Evolutionary conservation across 2,113 vertebrate genomes (phyloP), one percentile per base, ranked within the genome.

Genomic region (Romanogobio albipinnatus): DNA sequence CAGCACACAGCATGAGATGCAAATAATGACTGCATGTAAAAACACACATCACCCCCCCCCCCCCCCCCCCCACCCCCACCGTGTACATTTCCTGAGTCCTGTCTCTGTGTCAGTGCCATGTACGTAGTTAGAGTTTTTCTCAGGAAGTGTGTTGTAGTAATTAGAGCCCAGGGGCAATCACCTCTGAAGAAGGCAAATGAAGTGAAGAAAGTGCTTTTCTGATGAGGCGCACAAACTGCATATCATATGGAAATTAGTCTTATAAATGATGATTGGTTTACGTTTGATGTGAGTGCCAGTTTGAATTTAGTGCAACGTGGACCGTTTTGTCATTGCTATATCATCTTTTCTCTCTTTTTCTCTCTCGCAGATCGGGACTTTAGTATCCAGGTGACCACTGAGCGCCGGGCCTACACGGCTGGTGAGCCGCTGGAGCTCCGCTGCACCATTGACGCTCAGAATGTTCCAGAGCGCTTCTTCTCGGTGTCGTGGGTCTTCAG

Each of bases 401-500:
- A 98, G 86, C 97, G 97, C 85, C 95, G 97, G 80, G 95, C 94
- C 29, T 98, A 98, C 93, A 97, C 95, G 0, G 95, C 95, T 82
- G 98, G 98, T 10, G 98, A 99, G 91, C 94, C 96, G 0, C 96
- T 96, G 89, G 97, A 98, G 93, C 97, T 99, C 85, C 94, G 96
- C 19, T 99, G 98, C 93, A 95, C 96, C 93, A 95, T 99, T 82
- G 97, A 99, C 85, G 98, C 97, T 0, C 98, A 99, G 93, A 98
- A 96, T 0, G 73, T 97, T 58, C 96, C 96, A 0, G 97, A 99
- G 89, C 97, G 98, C 15, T 96, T 96, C 93, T 99, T 99, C 86
- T 98, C 97, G 33, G 96, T 99, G 92, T 99, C 97, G 89, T 99
- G 98, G 98, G 98, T 98, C 90, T 99, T 98, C 94, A 99, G 97